Percentiles rank a stretch among this genome's conserved stretches.
These are phyloP conservation scores for Netelia fuscicornis DNA, from an alignment of 2,888 invertebrate species.

Conservation along the genomic window DNA sequence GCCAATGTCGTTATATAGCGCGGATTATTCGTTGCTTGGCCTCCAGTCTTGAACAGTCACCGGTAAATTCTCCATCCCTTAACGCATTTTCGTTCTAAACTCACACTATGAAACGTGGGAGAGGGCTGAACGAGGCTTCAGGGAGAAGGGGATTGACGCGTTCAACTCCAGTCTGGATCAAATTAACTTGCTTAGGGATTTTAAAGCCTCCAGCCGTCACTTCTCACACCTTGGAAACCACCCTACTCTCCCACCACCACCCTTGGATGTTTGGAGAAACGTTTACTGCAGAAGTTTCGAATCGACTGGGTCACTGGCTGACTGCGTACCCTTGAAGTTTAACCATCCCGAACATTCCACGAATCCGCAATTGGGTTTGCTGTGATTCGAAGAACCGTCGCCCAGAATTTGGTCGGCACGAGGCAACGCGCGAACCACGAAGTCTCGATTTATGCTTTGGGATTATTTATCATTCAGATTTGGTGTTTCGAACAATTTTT, in stretches of 20 bases:
- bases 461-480: too few species aligned
- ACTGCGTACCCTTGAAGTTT: constrained; percentile 1
- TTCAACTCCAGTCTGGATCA: constrained; percentile 55
- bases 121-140: constrained; percentile 31
- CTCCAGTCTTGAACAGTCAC: constrained; percentile 56
- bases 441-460: too few species aligned
- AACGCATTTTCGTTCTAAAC: constrained; percentile 22
- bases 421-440: too few species aligned
- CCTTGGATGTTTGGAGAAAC: constrained; percentile 16
- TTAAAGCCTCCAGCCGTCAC: constrained; percentile 60
- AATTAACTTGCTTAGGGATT: constrained; percentile 65
- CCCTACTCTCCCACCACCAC: background rate
- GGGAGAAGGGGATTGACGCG: background rate
- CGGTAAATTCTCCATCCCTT: constrained; percentile 48
- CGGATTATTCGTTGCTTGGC: constrained; percentile 77
- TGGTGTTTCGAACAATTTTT: too few species aligned
- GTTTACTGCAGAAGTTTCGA: constrained; percentile 28
- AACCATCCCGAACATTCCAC: background rate
- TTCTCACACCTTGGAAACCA: constrained; percentile 33
- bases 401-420: background rate
- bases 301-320: constrained; percentile 49
- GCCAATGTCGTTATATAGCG: constrained; percentile 79
- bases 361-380: background rate
- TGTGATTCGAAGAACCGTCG: background rate
- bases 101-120: constrained; percentile 1